Percentiles rank a stretch among this genome's conserved stretches.
phyloP scores from a whole-genome alignment of 2,113 vertebrate species.

The Bujurquina vittata region DNA sequence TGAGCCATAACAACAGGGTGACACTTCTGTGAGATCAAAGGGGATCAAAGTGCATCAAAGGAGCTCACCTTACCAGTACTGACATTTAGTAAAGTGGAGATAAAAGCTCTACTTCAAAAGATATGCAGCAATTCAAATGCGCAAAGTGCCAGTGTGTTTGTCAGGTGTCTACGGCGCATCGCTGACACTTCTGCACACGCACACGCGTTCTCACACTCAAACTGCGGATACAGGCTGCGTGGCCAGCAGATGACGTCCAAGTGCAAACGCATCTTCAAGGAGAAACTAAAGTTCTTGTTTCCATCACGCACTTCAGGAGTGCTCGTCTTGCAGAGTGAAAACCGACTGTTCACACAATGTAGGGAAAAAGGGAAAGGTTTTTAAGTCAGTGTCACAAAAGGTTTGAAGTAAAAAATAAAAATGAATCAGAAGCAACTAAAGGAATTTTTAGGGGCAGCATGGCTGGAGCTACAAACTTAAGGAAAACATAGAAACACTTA shows the following conservation, averaged over 20 bases:
- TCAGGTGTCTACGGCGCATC: constrained; percentile 47
- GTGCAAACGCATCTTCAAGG: constrained; percentile 23
- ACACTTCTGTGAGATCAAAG: constrained; percentile 76
- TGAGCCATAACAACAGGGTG: constrained; percentile 70
- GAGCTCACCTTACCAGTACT: constrained; percentile 64
- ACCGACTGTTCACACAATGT: neutral
- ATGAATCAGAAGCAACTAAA: neutral
- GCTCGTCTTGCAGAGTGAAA: neutral
- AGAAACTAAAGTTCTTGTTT: neutral
- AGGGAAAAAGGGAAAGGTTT: neutral
- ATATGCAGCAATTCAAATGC: constrained; percentile 64
- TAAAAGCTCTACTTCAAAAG: constrained; percentile 78
- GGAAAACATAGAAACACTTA: neutral
- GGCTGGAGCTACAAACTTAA: neutral
- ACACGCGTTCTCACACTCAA: neutral
- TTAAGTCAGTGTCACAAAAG: neutral
- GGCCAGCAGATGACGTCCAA: constrained; percentile 71
- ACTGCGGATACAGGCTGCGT: neutral
- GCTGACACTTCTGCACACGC: neutral
- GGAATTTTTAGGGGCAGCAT: no score
- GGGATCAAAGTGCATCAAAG: constrained; percentile 73
- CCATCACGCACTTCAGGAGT: neutral
- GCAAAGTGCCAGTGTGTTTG: constrained; percentile 58
- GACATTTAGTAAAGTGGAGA: constrained; percentile 75
- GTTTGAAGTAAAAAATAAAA: neutral